Conservation (phyloP, 2,888 invertebrate species). For the Stenotaenia linearis region DNA sequence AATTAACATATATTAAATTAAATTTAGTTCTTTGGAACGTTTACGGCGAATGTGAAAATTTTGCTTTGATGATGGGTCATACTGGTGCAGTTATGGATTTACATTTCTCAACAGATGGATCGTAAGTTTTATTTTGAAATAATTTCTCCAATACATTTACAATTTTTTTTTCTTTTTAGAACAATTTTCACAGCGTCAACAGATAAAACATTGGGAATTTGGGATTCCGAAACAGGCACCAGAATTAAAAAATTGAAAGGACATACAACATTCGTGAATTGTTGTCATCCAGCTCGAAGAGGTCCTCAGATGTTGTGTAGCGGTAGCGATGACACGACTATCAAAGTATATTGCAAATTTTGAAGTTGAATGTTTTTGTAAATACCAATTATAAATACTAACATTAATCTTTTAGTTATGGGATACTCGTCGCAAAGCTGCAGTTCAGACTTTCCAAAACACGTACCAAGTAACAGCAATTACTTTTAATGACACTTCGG, state of each 20-base stretch:
- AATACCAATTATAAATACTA: neutral
- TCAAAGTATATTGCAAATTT: conserved; percentile 65
- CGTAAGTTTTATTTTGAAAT: conserved; percentile 37
- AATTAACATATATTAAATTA: neutral
- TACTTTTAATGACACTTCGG: conserved; percentile 90
- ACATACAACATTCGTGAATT: conserved; percentile 57
- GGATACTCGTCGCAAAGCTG: conserved; percentile 85
- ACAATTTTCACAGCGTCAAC: conserved; percentile 85
- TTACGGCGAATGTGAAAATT: conserved; percentile 96
- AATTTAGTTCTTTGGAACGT: conserved; percentile 79
- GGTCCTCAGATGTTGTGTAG: conserved; percentile 87
- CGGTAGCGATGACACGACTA: conserved; percentile 90
- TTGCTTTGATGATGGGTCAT: conserved; percentile 85
- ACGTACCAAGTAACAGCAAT: conserved; percentile 66
- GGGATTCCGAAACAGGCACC: conserved; percentile 86
- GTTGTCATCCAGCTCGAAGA: conserved; percentile 62
- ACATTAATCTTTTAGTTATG: conserved; percentile 47
- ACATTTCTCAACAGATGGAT: conserved; percentile 45
- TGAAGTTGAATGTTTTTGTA: neutral
- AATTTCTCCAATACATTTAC: too few relatives aligned
- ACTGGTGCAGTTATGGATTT: conserved; percentile 92
- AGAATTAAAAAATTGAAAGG: conserved; percentile 83
- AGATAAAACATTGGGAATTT: conserved; percentile 88
- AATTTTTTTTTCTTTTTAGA: too few relatives aligned
- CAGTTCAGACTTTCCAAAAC: conserved; percentile 56